Conservation (phyloP, 2,888 invertebrate species). For the Drosophila kokeensis region DNA sequence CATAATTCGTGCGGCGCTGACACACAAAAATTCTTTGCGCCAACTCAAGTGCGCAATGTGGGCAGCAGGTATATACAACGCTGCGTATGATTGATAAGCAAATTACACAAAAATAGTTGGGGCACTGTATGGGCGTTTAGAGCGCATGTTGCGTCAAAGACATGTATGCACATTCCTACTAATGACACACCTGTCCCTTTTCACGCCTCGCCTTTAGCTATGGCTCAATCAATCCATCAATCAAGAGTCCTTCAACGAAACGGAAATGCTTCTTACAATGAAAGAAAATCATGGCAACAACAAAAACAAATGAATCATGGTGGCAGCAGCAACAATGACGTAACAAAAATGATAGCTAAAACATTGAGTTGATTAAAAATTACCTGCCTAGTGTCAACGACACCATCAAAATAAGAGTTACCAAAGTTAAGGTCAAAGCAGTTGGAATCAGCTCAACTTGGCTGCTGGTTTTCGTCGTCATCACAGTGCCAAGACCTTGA, state of each 20-base stretch:
- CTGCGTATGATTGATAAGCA: conserved; percentile 80
- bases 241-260: conserved; percentile 62
- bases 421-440: conserved; percentile 68
- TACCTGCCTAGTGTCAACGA: conserved; percentile 65
- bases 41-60: conserved; percentile 53
- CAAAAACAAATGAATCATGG: conserved; percentile 63
- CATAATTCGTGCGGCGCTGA: conserved; percentile 73
- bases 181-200: conserved; percentile 53
- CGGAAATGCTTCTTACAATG: conserved; percentile 53
- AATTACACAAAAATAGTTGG: conserved; percentile 32
- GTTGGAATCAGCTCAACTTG: conserved; percentile 20
- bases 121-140: conserved; percentile 36
- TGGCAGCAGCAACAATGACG: conserved; percentile 55
- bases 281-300: conserved; percentile 21
- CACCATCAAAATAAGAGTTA: conserved; percentile 53
- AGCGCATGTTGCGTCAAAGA: conserved; percentile 55
- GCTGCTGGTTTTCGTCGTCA: conserved; percentile 40
- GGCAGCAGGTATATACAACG: conserved; percentile 41
- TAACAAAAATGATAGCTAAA: conserved; percentile 51
- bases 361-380: conserved; percentile 43
- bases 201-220: conserved; percentile 33
- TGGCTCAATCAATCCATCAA: conserved; percentile 49
- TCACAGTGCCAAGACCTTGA: conserved; percentile 56
- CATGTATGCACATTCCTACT: conserved; percentile 32
- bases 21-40: conserved; percentile 53